A percentile compares a stretch with the other conserved stretches of the same genome.
These are phyloP conservation scores for Dermochelys coriacea DNA, from an alignment of 2,797 vertebrate species.

Conservation along the genomic window DNA sequence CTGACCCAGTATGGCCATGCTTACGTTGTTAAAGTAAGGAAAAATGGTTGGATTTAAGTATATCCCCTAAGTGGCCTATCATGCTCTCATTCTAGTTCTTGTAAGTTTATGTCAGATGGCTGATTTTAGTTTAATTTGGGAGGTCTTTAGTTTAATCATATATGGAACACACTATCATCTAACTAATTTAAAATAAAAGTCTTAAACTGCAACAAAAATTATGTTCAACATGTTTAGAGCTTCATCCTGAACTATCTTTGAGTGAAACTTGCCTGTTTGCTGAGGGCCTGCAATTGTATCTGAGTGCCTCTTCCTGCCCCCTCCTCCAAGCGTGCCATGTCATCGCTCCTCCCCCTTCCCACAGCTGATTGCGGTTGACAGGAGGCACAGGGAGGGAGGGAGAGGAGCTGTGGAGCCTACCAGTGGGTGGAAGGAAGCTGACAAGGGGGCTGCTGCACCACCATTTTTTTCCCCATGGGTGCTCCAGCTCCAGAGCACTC, in stretches of 20 bases:
- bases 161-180: not conserved
- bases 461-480: too few relatives aligned
- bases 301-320: not conserved
- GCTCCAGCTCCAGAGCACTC: too few relatives aligned
- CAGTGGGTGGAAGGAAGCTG: too few relatives aligned
- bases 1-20: not conserved
- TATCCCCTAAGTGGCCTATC: not conserved
- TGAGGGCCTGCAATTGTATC: not conserved
- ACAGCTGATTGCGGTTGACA: too few relatives aligned
- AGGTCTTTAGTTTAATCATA: not conserved
- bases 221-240: constrained; percentile 10
- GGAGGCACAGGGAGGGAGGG: too few relatives aligned
- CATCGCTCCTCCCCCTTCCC: too few relatives aligned
- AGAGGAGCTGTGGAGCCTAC: too few relatives aligned
- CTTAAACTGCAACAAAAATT: not conserved
- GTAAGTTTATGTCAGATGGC: not conserved
- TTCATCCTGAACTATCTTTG: not conserved
- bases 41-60: not conserved
- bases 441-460: too few relatives aligned
- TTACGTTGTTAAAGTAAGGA: not conserved
- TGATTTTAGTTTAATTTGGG: not conserved
- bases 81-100: not conserved
- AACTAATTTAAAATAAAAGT: not conserved
- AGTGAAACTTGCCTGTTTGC: not conserved
- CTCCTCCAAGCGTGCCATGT: too few relatives aligned